phyloP scores from a whole-genome alignment of 2,797 vertebrate species.

The Loris lydekkerianus region DNA sequence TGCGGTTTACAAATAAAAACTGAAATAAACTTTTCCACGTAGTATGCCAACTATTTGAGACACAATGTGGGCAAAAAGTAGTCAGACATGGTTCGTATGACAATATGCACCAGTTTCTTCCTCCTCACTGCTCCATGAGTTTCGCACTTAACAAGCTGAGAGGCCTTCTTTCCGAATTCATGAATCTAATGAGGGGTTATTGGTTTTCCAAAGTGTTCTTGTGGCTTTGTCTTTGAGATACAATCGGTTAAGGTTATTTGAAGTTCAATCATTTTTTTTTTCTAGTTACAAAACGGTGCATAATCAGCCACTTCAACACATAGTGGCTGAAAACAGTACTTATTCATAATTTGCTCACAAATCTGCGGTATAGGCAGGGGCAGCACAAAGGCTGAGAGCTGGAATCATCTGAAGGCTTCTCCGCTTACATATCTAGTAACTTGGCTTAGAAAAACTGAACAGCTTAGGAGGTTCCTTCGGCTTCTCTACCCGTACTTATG shows the following conservation, averaged over 20 bases:
- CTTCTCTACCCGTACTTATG: not conserved
- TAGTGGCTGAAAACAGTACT: conserved; percentile 24
- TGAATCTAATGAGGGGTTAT: not conserved
- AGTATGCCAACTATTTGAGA: conserved; percentile 38
- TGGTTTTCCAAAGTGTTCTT: conserved; percentile 26
- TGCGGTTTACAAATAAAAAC: not conserved
- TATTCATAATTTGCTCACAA: conserved; percentile 10
- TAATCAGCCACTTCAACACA: not conserved
- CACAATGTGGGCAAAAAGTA: not conserved
- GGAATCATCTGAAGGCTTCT: not conserved
- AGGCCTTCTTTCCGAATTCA: not conserved
- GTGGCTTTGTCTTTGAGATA: not conserved
- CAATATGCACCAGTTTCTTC: not conserved
- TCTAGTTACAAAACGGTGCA: not conserved
- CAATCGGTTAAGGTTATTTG: not conserved
- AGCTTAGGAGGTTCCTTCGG: not conserved
- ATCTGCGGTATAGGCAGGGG: not conserved
- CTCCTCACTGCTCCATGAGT: not conserved
- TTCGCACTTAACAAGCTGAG: not conserved
- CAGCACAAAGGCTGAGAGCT: conserved; percentile 12
- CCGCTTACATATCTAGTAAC: not conserved
- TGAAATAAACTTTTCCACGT: not conserved
- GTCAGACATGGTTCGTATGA: not conserved
- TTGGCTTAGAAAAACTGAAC: not conserved
- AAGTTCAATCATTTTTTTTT: not conserved